phyloP scores from a whole-genome alignment of 1,140 invertebrate species.

The Pachypeltis micranthus region DNA sequence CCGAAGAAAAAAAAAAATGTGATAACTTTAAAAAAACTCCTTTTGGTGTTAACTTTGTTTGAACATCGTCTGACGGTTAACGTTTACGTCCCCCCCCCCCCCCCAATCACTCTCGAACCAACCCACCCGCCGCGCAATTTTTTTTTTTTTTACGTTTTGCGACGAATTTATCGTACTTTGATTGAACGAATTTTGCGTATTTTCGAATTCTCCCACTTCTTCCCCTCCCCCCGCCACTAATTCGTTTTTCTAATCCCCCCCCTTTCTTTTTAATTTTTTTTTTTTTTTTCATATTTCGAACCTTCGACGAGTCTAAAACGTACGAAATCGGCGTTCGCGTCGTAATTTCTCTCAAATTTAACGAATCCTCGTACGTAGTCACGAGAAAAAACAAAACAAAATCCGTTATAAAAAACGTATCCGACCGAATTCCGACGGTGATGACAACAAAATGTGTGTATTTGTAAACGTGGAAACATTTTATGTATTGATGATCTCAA shows the following conservation, averaged over 20 bases:
- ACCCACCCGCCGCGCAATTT: not conserved
- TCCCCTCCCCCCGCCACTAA: too few species aligned
- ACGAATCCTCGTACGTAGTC: too few species aligned
- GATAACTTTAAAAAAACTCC: conserved; percentile 3
- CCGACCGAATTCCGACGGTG: not conserved
- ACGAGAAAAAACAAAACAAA: too few species aligned
- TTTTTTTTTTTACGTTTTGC: not conserved
- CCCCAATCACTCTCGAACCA: too few species aligned
- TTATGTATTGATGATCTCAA: conserved; percentile 14
- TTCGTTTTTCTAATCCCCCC: too few species aligned
- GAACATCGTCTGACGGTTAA: not conserved
- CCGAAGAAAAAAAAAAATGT: not conserved
- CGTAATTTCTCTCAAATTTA: too few species aligned
- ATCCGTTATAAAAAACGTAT: not conserved
- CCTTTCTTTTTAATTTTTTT: too few species aligned
- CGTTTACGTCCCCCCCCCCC: too few species aligned
- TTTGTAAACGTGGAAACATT: not conserved
- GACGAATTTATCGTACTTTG: too few species aligned
- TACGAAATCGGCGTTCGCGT: too few species aligned
- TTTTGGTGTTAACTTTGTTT: not conserved
- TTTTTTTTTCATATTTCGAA: not conserved
- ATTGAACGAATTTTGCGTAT: too few species aligned
- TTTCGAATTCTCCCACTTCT: too few species aligned
- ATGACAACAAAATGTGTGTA: not conserved
- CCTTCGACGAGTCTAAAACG: not conserved